Evolutionary conservation across 2,888 invertebrate species (phyloP).

Genomic region (Campoplex nolae): DNA sequence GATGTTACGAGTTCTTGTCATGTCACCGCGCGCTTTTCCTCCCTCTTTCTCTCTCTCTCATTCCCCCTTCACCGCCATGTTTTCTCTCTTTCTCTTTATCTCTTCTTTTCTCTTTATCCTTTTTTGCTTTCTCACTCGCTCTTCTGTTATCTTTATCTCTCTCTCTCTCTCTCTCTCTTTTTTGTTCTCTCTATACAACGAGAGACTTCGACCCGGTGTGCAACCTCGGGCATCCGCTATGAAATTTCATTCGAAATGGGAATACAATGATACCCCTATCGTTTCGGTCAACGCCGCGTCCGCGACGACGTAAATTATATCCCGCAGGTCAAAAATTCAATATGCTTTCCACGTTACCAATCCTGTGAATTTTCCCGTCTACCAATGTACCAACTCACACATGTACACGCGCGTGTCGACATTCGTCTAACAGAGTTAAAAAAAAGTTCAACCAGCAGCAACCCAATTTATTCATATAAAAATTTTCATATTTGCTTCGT

Average conservation of each 20-base stretch:
- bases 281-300: constrained; percentile 60
- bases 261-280: constrained; percentile 68
- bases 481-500: neutral
- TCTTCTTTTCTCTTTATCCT: neutral
- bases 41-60: constrained; percentile 4
- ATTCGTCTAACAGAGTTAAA: neutral
- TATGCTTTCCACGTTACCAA: constrained; percentile 49
- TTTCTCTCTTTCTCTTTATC: neutral
- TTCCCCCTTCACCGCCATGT: neutral
- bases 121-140: neutral
- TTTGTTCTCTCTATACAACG: neutral
- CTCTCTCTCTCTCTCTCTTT: neutral
- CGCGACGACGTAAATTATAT: constrained; percentile 63
- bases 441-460: constrained; percentile 4
- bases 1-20: constrained; percentile 79
- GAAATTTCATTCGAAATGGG: constrained; percentile 72
- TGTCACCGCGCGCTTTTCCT: constrained; percentile 35
- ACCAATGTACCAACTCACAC: neutral
- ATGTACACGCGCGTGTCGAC: neutral
- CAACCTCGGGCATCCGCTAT: constrained; percentile 68
- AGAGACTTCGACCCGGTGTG: constrained; percentile 65
- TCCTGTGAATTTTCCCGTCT: constrained; percentile 37
- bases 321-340: constrained; percentile 61
- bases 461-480: neutral
- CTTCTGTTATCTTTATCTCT: no score